Percentiles rank a stretch among this genome's conserved stretches.
Evolutionary conservation across 2,888 invertebrate genomes (phyloP).

Genomic region (Branchinecta sandiegonensis): DNA sequence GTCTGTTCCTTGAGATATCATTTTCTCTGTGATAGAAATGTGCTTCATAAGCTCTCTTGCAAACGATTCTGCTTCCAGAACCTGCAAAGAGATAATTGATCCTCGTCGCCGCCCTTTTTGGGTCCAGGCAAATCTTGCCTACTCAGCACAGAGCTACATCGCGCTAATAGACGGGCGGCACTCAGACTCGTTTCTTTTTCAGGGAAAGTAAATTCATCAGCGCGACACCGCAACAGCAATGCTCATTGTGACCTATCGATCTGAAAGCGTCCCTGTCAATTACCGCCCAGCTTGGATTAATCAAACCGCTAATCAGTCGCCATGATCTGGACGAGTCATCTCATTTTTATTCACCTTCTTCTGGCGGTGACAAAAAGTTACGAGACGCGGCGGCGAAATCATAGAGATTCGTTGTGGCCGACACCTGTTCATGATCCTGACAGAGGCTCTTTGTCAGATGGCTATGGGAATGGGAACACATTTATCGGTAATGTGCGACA

Average conservation of each 20-base stretch:
- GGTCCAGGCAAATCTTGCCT: no score
- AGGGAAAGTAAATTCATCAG: neutral
- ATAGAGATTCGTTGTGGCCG: neutral
- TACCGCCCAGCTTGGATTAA: neutral
- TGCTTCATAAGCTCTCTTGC: no score
- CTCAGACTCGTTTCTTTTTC: neutral
- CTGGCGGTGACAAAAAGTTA: slow-evolving; percentile 15
- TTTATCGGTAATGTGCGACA: neutral
- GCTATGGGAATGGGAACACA: neutral
- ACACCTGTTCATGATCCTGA: neutral
- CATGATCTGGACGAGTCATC: slow-evolving; percentile 11
- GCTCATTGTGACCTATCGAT: neutral
- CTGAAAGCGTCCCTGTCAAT: slow-evolving; percentile 5
- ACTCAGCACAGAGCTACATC: no score
- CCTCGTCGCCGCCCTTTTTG: no score
- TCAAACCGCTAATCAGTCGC: slow-evolving; percentile 12
- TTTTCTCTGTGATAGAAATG: no score
- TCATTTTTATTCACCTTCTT: neutral
- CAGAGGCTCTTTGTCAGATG: neutral
- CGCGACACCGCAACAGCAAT: neutral
- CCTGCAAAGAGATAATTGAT: no score
- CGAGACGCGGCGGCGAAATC: neutral
- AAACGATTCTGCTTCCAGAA: no score
- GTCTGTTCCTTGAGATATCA: no score
- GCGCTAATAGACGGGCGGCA: neutral